phyloP scores from a whole-genome alignment of 2,113 vertebrate species.

The Psittacula cyanocephala region DNA sequence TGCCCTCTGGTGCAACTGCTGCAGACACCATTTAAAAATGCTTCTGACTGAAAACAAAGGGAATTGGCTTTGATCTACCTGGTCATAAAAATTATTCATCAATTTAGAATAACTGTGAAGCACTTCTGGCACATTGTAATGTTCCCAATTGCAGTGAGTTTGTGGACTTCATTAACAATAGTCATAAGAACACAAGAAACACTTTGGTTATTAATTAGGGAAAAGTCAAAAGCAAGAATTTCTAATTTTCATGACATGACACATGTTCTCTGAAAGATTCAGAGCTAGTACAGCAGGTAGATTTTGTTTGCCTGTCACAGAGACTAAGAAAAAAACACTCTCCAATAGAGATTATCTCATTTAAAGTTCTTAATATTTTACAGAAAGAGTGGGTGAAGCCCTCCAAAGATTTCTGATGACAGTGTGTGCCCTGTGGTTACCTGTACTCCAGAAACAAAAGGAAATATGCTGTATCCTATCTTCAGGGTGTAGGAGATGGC shows the following conservation, averaged over 20 bases:
- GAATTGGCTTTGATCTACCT: background rate
- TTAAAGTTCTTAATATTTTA: background rate
- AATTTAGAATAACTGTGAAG: background rate
- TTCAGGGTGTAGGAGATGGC: background rate
- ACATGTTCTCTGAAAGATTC: background rate
- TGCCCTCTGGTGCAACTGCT: background rate
- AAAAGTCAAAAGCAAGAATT: background rate
- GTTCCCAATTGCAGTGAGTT: background rate
- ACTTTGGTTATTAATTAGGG: background rate
- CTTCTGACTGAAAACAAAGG: background rate
- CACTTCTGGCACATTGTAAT: background rate
- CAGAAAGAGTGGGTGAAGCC: background rate
- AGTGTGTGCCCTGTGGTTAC: background rate
- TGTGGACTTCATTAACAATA: background rate
- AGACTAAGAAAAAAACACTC: background rate
- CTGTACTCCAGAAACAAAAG: background rate
- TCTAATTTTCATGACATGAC: background rate
- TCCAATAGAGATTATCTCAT: background rate
- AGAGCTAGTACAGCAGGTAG: background rate
- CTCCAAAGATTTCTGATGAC: background rate
- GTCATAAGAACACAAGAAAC: background rate
- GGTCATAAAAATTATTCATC: background rate
- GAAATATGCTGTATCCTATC: fast-evolving
- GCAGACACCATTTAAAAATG: background rate
- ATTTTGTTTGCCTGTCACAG: background rate